Percentiles rank a stretch among this genome's conserved stretches.
Evolutionary conservation across 1,140 invertebrate genomes (phyloP).

Genomic region (Platyura marginata): DNA sequence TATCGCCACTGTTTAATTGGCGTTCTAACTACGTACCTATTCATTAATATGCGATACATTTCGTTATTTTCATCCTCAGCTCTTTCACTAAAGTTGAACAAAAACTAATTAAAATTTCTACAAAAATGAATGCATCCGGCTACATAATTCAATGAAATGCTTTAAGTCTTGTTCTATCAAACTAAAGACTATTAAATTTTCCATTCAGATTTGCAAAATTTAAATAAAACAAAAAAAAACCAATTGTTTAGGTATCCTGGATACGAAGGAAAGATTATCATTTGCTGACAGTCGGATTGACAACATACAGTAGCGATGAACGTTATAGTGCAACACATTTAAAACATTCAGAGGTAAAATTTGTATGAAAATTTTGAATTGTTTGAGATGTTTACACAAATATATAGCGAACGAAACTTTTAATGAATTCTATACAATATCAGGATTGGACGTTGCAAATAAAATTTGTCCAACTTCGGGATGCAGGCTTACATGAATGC

Average conservation of each 20-base stretch:
- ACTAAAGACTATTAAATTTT: no score
- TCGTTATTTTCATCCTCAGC: no score
- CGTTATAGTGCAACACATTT: conserved; percentile 70
- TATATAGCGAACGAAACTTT: not conserved
- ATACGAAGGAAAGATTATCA: conserved; percentile 64
- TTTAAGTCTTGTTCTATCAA: no score
- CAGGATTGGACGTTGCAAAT: conserved; percentile 77
- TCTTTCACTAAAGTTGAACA: no score
- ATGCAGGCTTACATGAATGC: conserved; percentile 69
- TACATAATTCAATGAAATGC: no score
- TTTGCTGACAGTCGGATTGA: conserved; percentile 61
- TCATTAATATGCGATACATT: no score
- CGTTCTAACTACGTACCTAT: no score
- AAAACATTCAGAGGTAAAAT: conserved; percentile 57
- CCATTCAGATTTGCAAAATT: no score
- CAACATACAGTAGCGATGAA: conserved; percentile 69
- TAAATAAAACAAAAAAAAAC: no score
- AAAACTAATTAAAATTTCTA: no score
- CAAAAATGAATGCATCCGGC: no score
- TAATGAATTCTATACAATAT: not conserved
- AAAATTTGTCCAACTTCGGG: conserved; percentile 58
- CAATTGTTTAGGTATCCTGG: conserved; percentile 67
- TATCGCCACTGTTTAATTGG: no score
- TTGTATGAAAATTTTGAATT: not conserved
- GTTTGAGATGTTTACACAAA: not conserved